Evolutionary conservation across 2,888 invertebrate genomes (phyloP).

Genomic region (Steinernema scapterisci): DNA sequence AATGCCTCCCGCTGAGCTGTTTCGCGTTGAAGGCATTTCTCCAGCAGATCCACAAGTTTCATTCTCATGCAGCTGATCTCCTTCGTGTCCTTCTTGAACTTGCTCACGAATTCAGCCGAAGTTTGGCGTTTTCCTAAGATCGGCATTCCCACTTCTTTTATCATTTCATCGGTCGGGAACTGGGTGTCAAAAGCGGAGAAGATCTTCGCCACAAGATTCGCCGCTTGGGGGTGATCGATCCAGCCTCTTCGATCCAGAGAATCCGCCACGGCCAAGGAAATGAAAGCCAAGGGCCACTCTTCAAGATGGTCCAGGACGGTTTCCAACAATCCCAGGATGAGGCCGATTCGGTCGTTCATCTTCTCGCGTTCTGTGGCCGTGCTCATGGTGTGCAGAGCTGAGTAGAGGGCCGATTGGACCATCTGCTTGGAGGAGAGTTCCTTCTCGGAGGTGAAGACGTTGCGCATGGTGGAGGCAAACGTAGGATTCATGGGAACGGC

Average conservation of each 20-base stretch:
- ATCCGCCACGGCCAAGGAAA: background rate
- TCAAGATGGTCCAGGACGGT: background rate
- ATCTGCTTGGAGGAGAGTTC: background rate
- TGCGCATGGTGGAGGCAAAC: background rate
- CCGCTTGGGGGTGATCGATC: background rate
- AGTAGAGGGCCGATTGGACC: constrained; percentile 11
- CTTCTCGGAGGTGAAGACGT: background rate
- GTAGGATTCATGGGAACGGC: background rate
- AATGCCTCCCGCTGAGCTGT: background rate
- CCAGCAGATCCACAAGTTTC: background rate
- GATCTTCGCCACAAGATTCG: background rate
- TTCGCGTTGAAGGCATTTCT: background rate
- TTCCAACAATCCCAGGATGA: background rate
- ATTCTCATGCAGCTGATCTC: constrained; percentile 5
- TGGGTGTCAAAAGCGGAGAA: background rate
- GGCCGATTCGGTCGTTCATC: background rate
- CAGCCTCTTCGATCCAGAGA: background rate
- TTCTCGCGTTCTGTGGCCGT: background rate
- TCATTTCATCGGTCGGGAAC: background rate
- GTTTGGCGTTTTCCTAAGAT: background rate
- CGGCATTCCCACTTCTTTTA: background rate
- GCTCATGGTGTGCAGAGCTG: background rate
- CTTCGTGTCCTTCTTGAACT: background rate
- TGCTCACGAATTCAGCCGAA: background rate
- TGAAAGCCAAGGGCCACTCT: background rate